Percentiles rank a stretch among this genome's conserved stretches.
These are phyloP conservation scores for Remorina albescens DNA, from an alignment of 2,797 vertebrate genomes.

Conservation along the genomic window DNA sequence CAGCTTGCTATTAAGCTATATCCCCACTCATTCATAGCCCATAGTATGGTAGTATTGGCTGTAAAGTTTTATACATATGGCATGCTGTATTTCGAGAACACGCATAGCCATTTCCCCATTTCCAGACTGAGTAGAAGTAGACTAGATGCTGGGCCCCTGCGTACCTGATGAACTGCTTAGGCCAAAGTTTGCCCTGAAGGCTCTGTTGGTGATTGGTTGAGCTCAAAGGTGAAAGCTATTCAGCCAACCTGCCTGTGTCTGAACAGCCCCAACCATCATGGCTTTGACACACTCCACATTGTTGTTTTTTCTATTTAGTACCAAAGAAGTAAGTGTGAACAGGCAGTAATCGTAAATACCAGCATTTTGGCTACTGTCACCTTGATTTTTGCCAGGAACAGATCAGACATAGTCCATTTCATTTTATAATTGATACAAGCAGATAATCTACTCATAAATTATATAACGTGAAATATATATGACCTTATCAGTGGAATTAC, in stretches of 20 bases:
- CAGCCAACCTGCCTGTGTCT: conserved; percentile 23
- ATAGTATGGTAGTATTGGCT: background rate
- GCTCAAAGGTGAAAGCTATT: conserved; percentile 63
- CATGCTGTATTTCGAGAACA: background rate
- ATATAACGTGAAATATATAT: background rate
- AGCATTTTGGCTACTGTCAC: background rate
- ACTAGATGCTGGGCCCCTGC: conserved; percentile 21
- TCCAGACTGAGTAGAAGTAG: conserved; percentile 10
- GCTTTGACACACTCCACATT: background rate
- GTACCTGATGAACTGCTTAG: conserved; percentile 45
- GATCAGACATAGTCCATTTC: too few species aligned
- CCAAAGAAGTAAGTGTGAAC: background rate
- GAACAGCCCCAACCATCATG: conserved; percentile 3
- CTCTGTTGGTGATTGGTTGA: conserved; percentile 45
- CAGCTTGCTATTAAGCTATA: background rate
- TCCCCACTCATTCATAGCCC: background rate
- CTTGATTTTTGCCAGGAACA: background rate
- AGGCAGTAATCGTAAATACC: background rate
- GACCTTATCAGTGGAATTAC: background rate
- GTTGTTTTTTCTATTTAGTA: background rate
- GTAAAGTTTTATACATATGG: background rate
- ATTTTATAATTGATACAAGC: background rate
- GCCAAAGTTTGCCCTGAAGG: conserved; percentile 59
- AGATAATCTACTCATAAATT: background rate
- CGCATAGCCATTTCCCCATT: background rate